Conservation (phyloP, 1,140 invertebrate genomes). For the Megalonaias nervosa region DNA sequence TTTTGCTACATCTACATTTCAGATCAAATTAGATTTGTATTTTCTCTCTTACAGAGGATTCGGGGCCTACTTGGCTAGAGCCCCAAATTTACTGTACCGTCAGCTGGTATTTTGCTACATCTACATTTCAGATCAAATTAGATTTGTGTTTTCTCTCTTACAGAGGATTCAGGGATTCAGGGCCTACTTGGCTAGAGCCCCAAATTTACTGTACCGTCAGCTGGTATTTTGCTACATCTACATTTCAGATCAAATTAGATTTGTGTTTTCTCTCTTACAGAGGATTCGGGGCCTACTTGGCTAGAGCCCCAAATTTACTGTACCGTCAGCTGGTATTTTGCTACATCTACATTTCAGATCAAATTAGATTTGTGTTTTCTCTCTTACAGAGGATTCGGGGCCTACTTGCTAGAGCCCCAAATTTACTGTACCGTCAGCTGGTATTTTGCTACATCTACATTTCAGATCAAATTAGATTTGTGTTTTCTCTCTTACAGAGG, state of each 20-base stretch:
- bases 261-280: constrained; percentile 44
- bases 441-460: too few species aligned
- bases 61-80: constrained; percentile 65
- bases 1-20: too few species aligned
- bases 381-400: constrained; percentile 64
- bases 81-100: too few species aligned
- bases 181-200: constrained; percentile 66
- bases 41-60: constrained; percentile 62
- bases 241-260: neutral
- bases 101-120: too few species aligned
- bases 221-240: too few species aligned
- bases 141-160: constrained; percentile 23
- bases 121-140: neutral
- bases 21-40: neutral
- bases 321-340: too few species aligned
- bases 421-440: too few species aligned
- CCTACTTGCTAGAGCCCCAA: constrained; percentile 66
- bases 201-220: too few species aligned
- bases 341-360: too few species aligned
- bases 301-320: constrained; percentile 64
- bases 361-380: constrained; percentile 1
- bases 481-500: constrained; percentile 55
- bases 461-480: neutral
- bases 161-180: constrained; percentile 67
- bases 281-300: constrained; percentile 68